Conservation (phyloP, 2,113 vertebrate species). For the Mixornis gularis region DNA sequence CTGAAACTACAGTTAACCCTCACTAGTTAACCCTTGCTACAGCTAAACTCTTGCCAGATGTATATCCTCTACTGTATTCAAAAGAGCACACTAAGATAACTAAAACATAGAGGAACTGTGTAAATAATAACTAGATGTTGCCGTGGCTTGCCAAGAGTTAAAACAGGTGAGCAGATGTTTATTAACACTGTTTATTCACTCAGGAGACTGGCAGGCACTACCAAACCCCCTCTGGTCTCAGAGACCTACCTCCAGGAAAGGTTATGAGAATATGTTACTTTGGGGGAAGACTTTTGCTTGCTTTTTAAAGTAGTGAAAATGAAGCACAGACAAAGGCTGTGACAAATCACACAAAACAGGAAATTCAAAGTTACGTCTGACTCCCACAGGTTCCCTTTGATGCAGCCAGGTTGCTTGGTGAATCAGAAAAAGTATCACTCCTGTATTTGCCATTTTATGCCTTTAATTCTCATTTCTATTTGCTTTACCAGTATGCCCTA, state of each 20-base stretch:
- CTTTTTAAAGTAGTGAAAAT: slow-evolving; percentile 53
- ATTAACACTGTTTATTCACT: neutral
- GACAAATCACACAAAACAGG: slow-evolving; percentile 56
- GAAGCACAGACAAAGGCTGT: slow-evolving; percentile 23
- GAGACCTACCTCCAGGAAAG: neutral
- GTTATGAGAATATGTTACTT: neutral
- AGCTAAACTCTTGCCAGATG: neutral
- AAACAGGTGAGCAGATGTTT: neutral
- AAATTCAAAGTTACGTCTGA: slow-evolving; percentile 42
- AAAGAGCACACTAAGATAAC: neutral
- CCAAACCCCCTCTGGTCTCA: neutral
- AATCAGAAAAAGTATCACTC: neutral
- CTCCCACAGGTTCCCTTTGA: slow-evolving; percentile 28
- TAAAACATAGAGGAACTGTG: neutral
- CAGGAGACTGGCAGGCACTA: neutral
- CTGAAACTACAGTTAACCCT: neutral
- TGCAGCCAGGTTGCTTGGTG: neutral
- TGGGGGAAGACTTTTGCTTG: neutral
- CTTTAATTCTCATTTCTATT: neutral
- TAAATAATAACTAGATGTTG: neutral
- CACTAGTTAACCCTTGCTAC: neutral
- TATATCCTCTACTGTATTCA: neutral
- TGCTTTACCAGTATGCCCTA: neutral
- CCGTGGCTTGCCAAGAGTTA: neutral
- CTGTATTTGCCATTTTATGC: neutral